Base-by-base conservation (phyloP, 2,888 invertebrate species). In the Orthosia incerta region DNA sequence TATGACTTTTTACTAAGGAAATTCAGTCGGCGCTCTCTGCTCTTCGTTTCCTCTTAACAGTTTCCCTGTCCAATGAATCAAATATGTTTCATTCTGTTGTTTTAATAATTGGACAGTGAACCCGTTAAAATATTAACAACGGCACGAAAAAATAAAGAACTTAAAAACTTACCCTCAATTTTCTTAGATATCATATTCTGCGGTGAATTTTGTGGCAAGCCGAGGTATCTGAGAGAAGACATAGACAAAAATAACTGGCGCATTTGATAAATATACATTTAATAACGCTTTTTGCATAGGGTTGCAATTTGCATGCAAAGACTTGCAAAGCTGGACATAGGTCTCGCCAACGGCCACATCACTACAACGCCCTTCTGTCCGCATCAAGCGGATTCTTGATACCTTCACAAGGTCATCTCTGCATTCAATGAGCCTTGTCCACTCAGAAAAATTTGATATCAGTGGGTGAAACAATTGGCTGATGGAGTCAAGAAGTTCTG, bases 131-230 rank as follows among this genome's bases (percentile, higher is more conserved):
- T 9, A 9, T 39, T 39, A 20, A 20, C n/a, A n/a, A n/a, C n/a
- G 12, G n/a, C 11, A 51, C n/a, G 4, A 51, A 15, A 55, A n/a
- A 39, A 59, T 16, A 39, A n/a, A 39, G 13, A 59, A 39, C 12
- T 15, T 13, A 9, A 12, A 57, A n/a, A 89, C 91, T 90, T 92
- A 98, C 98, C 97, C 95, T 98, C 97, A 73, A 98, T 95, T 93
- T 97, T 97, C 87, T 97, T 97, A 85, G 97, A 97, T 50, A 98
- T 97, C 73, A 97, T 96, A 57, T 97, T 85, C 51, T 93, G 93
- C 0, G 96, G 95, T 15, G 97, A 95, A 26, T 95, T 95, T 12
- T 89, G 84, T 0, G 97, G 95, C 55, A 98, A 92, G 3, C 97
- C 97, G 13, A 96, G 91, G 92, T 98, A 98, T 90, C 97, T 91